Conservation (phyloP, 2,113 vertebrate genomes). For the Dendrocopos noguchii region DNA sequence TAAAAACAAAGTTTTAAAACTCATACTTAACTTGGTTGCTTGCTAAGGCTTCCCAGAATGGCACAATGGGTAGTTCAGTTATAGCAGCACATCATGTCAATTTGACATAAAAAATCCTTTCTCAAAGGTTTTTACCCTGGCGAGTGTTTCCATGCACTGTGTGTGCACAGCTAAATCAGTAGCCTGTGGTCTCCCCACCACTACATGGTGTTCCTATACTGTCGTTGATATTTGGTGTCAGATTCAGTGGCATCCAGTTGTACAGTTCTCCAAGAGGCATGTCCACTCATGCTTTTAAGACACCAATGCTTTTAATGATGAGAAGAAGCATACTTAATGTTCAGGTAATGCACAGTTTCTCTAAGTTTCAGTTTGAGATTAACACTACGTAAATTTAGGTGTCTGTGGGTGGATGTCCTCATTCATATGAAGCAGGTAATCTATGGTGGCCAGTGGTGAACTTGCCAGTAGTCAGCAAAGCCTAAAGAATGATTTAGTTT, state of each 20-base stretch:
- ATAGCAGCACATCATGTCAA: not conserved
- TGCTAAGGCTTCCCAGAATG: not conserved
- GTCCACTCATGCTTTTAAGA: not conserved
- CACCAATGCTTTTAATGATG: not conserved
- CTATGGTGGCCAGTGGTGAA: accelerated
- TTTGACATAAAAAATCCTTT: not conserved
- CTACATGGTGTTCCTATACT: not conserved
- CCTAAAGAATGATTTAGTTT: not conserved
- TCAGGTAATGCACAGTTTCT: not conserved
- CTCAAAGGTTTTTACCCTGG: not conserved
- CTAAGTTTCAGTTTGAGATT: not conserved
- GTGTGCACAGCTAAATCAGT: not conserved
- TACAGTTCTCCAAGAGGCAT: not conserved
- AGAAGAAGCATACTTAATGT: not conserved
- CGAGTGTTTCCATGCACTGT: not conserved
- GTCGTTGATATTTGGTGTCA: not conserved
- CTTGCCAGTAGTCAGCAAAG: not conserved
- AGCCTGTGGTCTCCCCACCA: not conserved
- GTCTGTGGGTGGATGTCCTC: not conserved
- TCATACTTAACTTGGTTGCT: not conserved
- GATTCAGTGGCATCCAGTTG: not conserved
- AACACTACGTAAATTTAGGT: not conserved
- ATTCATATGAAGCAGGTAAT: not conserved
- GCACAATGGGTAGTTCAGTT: not conserved
- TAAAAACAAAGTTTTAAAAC: not conserved